phyloP scores from a whole-genome alignment of 2,797 vertebrate genomes.

The Mastacembelus armatus region DNA sequence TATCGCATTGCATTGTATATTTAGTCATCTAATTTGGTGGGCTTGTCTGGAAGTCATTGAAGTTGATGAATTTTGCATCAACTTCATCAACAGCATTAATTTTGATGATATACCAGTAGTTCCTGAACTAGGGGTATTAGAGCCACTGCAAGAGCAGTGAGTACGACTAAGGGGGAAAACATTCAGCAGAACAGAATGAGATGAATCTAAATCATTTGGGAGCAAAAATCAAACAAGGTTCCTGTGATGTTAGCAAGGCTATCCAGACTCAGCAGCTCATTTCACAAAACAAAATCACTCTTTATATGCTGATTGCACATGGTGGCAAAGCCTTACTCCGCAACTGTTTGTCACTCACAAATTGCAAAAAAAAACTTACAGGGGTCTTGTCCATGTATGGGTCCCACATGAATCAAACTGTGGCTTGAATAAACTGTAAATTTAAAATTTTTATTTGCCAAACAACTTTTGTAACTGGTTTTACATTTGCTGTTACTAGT shows the following conservation, averaged over 20 bases:
- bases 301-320: background rate
- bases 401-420: no score
- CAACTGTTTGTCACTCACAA: background rate
- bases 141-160: background rate
- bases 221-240: background rate
- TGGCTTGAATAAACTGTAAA: background rate
- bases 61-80: no score
- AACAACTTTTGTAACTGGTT: no score
- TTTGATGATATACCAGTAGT: background rate
- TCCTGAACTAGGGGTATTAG: background rate
- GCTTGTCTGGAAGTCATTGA: no score
- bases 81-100: no score
- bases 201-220: background rate
- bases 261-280: background rate
- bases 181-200: background rate
- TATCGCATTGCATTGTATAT: no score
- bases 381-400: background rate
- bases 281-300: slow-evolving; percentile 2
- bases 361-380: background rate
- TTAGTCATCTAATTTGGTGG: background rate
- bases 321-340: background rate
- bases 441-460: background rate
- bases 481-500: no score
- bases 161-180: background rate
- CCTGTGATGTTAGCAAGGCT: background rate